Percentiles rank a stretch among this genome's conserved stretches.
Conservation (phyloP, 2,797 vertebrate species). For the Pseudomugil gertrudae region DNA sequence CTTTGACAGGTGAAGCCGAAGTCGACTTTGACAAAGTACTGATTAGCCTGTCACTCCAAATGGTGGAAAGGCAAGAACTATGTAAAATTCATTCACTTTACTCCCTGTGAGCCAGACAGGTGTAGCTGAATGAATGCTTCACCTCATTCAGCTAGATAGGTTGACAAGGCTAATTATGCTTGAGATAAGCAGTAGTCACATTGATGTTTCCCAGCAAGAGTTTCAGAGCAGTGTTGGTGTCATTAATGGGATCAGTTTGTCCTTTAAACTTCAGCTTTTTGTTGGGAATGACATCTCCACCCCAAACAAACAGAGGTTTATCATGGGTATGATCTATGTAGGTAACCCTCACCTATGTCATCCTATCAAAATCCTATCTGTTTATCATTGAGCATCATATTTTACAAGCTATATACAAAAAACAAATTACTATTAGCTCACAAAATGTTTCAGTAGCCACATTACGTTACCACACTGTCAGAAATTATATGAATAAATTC, state of each 20-base stretch:
- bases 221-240: conserved; percentile 22
- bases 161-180: conserved; percentile 48
- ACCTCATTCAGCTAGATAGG: conserved; percentile 29
- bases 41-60: conserved; percentile 79
- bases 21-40: conserved; percentile 72
- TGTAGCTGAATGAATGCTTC: conserved; percentile 29
- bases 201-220: conserved; percentile 48
- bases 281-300: background rate
- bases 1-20: conserved; percentile 74
- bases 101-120: conserved; percentile 51
- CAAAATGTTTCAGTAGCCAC: background rate
- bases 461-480: background rate
- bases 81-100: conserved; percentile 64
- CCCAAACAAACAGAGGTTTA: background rate
- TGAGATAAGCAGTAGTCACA: conserved; percentile 33
- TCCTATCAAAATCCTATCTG: background rate
- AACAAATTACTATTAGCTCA: background rate
- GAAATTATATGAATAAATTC: background rate
- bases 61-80: conserved; percentile 54
- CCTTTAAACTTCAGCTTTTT: conserved; percentile 27
- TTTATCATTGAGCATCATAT: background rate
- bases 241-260: conserved; percentile 45
- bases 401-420: background rate
- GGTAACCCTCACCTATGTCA: background rate
- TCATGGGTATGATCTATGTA: background rate